A percentile compares a stretch with the other conserved stretches of the same genome.
phyloP scores from a whole-genome alignment of 1,140 invertebrate genomes.

The Hesperophylax magnus region DNA sequence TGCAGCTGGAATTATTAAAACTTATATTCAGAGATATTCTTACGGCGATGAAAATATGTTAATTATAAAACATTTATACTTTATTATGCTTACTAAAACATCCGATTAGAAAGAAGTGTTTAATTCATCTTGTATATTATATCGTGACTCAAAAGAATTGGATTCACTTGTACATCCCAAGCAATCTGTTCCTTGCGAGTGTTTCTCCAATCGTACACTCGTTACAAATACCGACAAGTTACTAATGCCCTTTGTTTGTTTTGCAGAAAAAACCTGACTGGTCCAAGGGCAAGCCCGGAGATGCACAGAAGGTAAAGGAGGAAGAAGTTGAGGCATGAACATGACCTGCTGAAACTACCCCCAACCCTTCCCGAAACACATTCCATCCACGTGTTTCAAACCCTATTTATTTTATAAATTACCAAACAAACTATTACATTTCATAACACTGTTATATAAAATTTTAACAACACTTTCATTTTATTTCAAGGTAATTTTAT shows the following conservation, averaged over 20 bases:
- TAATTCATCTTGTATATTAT: too few relatives aligned
- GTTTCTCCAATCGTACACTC: too few relatives aligned
- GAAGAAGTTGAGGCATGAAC: constrained; percentile 86
- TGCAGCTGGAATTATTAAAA: too few relatives aligned
- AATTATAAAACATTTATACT: too few relatives aligned
- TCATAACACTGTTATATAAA: constrained; percentile 43
- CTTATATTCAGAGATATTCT: too few relatives aligned
- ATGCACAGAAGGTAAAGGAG: constrained; percentile 91
- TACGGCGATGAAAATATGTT: too few relatives aligned
- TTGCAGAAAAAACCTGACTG: constrained; percentile 92
- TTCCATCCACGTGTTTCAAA: constrained; percentile 57
- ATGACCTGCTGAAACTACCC: constrained; percentile 58
- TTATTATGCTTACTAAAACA: too few relatives aligned
- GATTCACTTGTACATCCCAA: too few relatives aligned
- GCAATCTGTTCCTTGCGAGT: too few relatives aligned
- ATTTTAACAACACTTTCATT: constrained; percentile 35
- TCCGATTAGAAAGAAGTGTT: too few relatives aligned
- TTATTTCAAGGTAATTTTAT: constrained; percentile 28
- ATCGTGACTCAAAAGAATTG: too few relatives aligned
- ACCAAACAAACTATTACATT: constrained; percentile 49
- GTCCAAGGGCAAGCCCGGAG: constrained; percentile 88
- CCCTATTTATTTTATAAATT: constrained; percentile 32
- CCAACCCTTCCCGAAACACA: constrained; percentile 55
- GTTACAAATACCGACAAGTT: too few relatives aligned
- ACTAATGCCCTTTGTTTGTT: constrained; percentile 33